A percentile compares a stretch with the other conserved stretches of the same genome.
Evolutionary conservation across 1,140 invertebrate genomes (phyloP).

Genomic region (Neodiprion pinetum): DNA sequence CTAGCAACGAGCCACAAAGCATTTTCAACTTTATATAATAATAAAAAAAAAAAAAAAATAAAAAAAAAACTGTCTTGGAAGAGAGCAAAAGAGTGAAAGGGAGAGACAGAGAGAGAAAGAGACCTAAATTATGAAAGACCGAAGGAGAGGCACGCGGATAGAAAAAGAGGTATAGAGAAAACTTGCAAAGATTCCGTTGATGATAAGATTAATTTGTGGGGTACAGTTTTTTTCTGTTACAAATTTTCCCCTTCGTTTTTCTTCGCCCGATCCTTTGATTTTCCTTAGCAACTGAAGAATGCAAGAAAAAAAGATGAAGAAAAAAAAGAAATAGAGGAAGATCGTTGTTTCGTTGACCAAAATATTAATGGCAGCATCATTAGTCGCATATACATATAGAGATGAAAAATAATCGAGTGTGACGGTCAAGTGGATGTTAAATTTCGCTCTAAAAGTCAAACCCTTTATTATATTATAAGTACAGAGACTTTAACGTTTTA

Average conservation of each 20-base stretch:
- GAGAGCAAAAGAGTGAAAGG: background rate
- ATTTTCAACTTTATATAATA: background rate
- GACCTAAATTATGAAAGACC: background rate
- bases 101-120: background rate
- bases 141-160: background rate
- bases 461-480: too few relatives aligned
- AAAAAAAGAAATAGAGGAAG: background rate
- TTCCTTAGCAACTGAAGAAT: background rate
- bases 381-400: background rate
- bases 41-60: background rate
- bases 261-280: background rate
- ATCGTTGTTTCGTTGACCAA: background rate
- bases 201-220: background rate
- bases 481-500: too few relatives aligned
- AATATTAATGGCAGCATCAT: too few relatives aligned
- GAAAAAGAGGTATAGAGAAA: background rate
- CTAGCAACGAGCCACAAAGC: background rate
- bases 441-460: too few relatives aligned
- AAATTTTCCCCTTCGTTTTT: background rate
- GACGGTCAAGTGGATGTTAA: background rate
- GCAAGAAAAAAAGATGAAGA: background rate
- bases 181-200: slow-evolving; percentile 1
- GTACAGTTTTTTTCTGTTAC: background rate
- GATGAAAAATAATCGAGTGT: background rate
- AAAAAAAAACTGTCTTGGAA: background rate